Base-by-base conservation (phyloP, 2,888 invertebrate genomes). In the Drosophila nr. medialis region DNA sequence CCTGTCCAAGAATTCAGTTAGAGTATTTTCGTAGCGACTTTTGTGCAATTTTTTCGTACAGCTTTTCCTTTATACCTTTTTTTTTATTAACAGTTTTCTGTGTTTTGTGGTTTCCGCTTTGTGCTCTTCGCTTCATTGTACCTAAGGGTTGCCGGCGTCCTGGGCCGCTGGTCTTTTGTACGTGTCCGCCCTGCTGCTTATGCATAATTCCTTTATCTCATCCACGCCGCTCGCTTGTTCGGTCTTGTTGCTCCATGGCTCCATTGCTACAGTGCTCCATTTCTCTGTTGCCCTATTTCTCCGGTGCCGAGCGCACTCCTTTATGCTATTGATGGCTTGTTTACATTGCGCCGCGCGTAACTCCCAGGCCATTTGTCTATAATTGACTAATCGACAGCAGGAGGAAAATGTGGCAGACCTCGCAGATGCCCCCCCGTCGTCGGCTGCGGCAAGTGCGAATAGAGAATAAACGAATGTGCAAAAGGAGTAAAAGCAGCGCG, bases 131-230 rank as follows among this genome's bases (percentile, higher is more conserved):
- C 54, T 55, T 64, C 71, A 78, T 77, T 56, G 65, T 81, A 69
- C 45, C 64, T 48, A 48, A 63, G 53, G 75, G 70, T 74, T 56
- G 15, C 24, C 24, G 4, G 8, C 29, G 30, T 38, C 63, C 70
- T 42, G 61, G 56, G 32, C 69, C 55, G 64, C 68, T 49, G 60
- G 72, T 66, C 81, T 74, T 84, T 75, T 83, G 27, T 60, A 21
- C 54, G 11, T 55, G 64, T 73, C 70, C 29, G 30, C 42, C 30
- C 21, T 30, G 71, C 71, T 78, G 85, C 85, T 85, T 81, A 83
- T 85, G 80, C 88, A 87, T 87, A 85, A 85, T 87, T 87, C 84
- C 83, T 85, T 85, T 85, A 85, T 85, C 84, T 85, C 81, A 70
- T 58, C 71, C 72, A 68, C 71, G 66, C 74, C 64, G 62, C 69